Evolutionary conservation across 2,888 invertebrate species (phyloP).

Genomic region (Caenorhabditis sp.): DNA sequence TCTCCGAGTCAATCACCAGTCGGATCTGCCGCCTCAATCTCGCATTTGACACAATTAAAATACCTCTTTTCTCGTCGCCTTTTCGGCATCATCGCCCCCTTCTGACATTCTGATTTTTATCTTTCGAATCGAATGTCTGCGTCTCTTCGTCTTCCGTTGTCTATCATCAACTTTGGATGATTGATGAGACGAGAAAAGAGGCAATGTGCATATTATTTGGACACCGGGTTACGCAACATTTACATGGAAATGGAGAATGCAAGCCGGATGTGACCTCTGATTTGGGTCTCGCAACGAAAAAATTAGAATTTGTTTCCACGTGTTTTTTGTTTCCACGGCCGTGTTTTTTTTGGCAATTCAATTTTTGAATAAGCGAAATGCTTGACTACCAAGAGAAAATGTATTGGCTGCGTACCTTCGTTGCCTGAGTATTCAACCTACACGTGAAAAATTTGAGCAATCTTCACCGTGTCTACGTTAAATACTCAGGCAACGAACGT

Average conservation of each 20-base stretch:
- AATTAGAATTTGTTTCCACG: too few relatives aligned
- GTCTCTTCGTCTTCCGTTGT: background rate
- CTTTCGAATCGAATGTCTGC: background rate
- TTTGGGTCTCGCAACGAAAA: slow-evolving; percentile 14
- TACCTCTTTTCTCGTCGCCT: slow-evolving; percentile 36
- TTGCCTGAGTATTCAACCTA: too few relatives aligned
- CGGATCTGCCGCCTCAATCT: slow-evolving; percentile 46
- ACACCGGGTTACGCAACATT: background rate
- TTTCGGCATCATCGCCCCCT: background rate
- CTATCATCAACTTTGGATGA: slow-evolving; percentile 1
- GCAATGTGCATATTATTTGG: background rate
- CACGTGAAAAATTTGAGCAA: too few relatives aligned
- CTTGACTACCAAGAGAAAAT: too few relatives aligned
- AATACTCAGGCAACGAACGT: too few relatives aligned
- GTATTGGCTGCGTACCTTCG: too few relatives aligned
- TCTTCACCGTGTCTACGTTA: too few relatives aligned
- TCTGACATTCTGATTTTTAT: background rate
- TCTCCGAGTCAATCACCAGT: background rate
- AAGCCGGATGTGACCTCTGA: slow-evolving; percentile 9
- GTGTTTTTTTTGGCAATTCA: too few relatives aligned
- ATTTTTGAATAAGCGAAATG: too few relatives aligned
- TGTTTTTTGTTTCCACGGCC: too few relatives aligned
- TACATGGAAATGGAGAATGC: background rate
- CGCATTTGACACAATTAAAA: slow-evolving; percentile 59
- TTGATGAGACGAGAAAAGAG: background rate